Percentiles rank a stretch among this genome's conserved stretches.
Evolutionary conservation across 2,888 invertebrate genomes (phyloP).

Genomic region (Limenitis camilla): DNA sequence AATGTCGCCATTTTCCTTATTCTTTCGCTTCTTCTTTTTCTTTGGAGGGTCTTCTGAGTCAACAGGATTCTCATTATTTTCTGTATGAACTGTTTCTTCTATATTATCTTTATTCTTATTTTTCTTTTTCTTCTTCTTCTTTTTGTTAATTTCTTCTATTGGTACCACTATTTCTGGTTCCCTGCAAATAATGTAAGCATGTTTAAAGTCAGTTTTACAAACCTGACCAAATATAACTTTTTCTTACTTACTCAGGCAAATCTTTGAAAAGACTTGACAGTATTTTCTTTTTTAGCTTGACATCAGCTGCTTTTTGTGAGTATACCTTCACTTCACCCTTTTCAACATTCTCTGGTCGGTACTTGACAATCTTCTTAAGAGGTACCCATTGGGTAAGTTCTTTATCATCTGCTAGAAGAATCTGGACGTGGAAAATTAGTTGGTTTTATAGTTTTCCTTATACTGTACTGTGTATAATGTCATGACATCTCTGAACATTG

Average conservation of each 20-base stretch:
- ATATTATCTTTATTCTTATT: slow-evolving; percentile 51
- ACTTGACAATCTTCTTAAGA: slow-evolving; percentile 88
- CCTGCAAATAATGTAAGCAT: slow-evolving; percentile 30
- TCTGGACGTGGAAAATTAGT: slow-evolving; percentile 70
- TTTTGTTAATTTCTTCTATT: slow-evolving; percentile 47
- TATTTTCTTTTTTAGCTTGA: slow-evolving; percentile 83
- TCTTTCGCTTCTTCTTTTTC: slow-evolving; percentile 25
- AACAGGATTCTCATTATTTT: slow-evolving; percentile 29
- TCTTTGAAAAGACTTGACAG: slow-evolving; percentile 83
- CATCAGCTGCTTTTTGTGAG: slow-evolving; percentile 81
- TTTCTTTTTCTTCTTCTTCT: slow-evolving; percentile 58
- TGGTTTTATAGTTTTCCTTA: no score
- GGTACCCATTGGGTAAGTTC: slow-evolving; percentile 98
- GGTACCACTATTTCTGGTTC: slow-evolving; percentile 54
- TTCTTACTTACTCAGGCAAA: slow-evolving; percentile 45
- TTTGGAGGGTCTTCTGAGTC: slow-evolving; percentile 16
- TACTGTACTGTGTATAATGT: no score
- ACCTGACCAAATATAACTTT: background rate
- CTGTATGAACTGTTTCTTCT: slow-evolving; percentile 12
- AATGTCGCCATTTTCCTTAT: slow-evolving; percentile 6
- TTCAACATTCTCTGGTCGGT: slow-evolving; percentile 85
- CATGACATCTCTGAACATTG: no score
- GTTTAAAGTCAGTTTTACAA: background rate
- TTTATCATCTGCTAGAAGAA: slow-evolving; percentile 91
- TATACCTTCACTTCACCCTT: slow-evolving; percentile 85